Evolutionary conservation across 2,888 invertebrate species (phyloP).

Genomic region (Oligia fasciuncula): DNA sequence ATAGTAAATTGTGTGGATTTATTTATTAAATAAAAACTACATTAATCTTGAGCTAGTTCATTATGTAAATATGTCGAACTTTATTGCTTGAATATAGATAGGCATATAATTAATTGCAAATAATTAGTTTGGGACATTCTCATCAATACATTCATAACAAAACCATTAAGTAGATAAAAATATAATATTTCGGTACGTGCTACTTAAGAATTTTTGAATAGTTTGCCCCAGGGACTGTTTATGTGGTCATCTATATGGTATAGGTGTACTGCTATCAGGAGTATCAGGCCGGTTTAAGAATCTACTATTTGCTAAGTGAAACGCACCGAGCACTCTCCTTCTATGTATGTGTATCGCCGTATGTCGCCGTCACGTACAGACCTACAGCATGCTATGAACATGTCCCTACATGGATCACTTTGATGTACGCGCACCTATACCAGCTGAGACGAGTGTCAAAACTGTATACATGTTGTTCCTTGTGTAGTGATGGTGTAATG

Average conservation of each 20-base stretch:
- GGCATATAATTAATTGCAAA: conserved; percentile 53
- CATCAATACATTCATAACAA: not conserved
- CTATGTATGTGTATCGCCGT: not conserved
- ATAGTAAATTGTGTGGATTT: conserved; percentile 15
- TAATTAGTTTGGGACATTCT: conserved; percentile 30
- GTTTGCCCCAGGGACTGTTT: not conserved
- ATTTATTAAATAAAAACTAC: conserved; percentile 38
- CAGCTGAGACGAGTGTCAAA: not conserved
- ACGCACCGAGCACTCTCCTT: not conserved
- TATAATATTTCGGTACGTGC: not conserved
- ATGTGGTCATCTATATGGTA: not conserved
- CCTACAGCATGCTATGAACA: not conserved
- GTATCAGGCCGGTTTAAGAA: not conserved
- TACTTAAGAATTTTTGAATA: not conserved
- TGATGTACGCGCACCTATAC: not conserved
- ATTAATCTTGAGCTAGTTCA: conserved; percentile 44
- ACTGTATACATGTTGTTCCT: not conserved
- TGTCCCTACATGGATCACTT: not conserved
- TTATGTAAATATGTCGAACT: conserved; percentile 44
- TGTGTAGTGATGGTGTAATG: not conserved
- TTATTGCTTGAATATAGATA: conserved; percentile 44
- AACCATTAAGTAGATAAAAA: not conserved
- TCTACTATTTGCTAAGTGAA: not conserved
- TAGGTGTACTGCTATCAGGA: not conserved
- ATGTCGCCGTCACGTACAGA: conserved; percentile 10